Evolutionary conservation across 2,888 invertebrate species (phyloP).

Genomic region (Epirrhoe tristata): DNA sequence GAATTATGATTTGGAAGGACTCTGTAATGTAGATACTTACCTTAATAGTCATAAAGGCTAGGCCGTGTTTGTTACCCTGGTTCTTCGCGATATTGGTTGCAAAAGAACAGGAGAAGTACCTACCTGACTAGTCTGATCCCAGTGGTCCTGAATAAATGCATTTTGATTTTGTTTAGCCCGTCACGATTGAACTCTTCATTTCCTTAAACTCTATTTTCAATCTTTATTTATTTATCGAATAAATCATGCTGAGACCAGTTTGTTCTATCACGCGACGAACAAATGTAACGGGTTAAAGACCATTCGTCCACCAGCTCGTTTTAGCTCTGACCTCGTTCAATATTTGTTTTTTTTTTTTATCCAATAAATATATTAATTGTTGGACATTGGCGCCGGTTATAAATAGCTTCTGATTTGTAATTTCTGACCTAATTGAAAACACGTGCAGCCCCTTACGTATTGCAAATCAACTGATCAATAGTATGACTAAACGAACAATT

Average conservation of each 20-base stretch:
- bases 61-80: too few relatives aligned
- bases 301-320: neutral
- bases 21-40: too few relatives aligned
- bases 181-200: too few relatives aligned
- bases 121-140: too few relatives aligned
- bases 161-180: too few relatives aligned
- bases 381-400: neutral
- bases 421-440: slow-evolving; percentile 15
- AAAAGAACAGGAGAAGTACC: too few relatives aligned
- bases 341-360: neutral
- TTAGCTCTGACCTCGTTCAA: neutral
- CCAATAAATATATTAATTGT: neutral
- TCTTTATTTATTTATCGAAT: too few relatives aligned
- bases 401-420: slow-evolving; percentile 8
- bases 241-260: neutral
- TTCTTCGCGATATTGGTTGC: too few relatives aligned
- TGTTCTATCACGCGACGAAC: neutral
- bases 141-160: too few relatives aligned
- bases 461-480: slow-evolving; percentile 17
- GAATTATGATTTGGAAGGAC: too few relatives aligned
- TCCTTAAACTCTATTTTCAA: too few relatives aligned
- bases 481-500: neutral
- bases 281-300: neutral
- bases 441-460: slow-evolving; percentile 16
- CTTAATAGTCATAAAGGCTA: too few relatives aligned